phyloP scores from a whole-genome alignment of 2,797 vertebrate genomes.

The Enteromius afrohamiltoni region DNA sequence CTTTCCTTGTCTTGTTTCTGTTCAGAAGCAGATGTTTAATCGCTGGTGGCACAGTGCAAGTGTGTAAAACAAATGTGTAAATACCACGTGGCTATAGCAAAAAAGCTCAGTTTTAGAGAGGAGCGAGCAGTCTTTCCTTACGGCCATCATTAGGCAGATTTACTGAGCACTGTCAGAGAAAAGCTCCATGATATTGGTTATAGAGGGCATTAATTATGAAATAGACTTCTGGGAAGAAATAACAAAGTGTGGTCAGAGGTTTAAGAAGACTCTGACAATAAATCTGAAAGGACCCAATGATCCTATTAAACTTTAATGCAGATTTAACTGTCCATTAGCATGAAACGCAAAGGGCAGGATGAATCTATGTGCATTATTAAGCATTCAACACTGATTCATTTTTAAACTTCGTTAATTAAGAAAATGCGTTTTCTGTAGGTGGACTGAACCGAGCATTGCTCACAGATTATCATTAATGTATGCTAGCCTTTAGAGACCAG shows the following conservation, averaged over 20 bases:
- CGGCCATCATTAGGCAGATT: constrained; percentile 62
- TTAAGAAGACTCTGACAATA: constrained; percentile 63
- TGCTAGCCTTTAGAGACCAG: constrained; percentile 8
- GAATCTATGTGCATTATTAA: constrained; percentile 56
- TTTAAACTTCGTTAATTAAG: constrained; percentile 58
- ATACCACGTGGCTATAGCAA: constrained; percentile 62
- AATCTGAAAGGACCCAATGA: constrained; percentile 67
- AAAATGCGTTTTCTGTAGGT: constrained; percentile 44
- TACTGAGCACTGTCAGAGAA: constrained; percentile 55
- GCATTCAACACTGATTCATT: constrained; percentile 57
- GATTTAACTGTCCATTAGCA: constrained; percentile 66
- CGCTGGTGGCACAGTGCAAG: constrained; percentile 41
- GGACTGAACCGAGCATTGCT: constrained; percentile 20
- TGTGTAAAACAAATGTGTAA: constrained; percentile 69
- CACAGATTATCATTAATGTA: constrained; percentile 15
- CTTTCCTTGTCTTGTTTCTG: constrained; percentile 39
- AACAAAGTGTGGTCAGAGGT: constrained; percentile 65
- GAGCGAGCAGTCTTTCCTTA: constrained; percentile 44
- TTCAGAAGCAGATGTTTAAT: constrained; percentile 59
- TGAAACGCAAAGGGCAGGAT: constrained; percentile 57
- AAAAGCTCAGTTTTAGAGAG: constrained; percentile 29
- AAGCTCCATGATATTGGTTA: constrained; percentile 58
- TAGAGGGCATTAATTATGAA: constrained; percentile 66
- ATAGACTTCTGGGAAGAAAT: constrained; percentile 65
- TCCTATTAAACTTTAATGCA: constrained; percentile 69